These are phyloP conservation scores for Zosterops pallidus DNA, from an alignment of 2,113 vertebrate species.

Conservation along the genomic window DNA sequence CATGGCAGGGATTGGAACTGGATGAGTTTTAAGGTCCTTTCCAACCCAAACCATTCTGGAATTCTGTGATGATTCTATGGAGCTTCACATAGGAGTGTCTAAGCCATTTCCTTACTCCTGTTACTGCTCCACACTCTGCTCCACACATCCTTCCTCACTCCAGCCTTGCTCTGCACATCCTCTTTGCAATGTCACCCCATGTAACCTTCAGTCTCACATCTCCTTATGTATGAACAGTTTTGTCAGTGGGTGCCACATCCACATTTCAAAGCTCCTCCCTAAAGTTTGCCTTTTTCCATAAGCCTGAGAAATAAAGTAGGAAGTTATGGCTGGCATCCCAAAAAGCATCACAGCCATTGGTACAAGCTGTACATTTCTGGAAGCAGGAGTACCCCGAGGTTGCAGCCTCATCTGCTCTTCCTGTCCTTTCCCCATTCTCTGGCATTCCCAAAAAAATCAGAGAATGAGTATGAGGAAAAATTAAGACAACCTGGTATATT, in stretches of 20 bases:
- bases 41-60: not conserved
- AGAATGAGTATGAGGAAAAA: not conserved
- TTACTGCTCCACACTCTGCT: not conserved
- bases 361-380: not conserved
- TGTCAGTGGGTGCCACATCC: not conserved
- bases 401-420: not conserved
- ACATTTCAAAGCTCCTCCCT: not conserved
- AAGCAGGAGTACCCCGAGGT: rapidly evolving
- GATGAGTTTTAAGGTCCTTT: not conserved
- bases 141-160: not conserved
- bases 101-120: not conserved
- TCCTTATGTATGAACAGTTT: not conserved
- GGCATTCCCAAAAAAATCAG: not conserved
- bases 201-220: not conserved
- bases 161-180: not conserved
- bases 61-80: not conserved
- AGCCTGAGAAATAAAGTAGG: not conserved
- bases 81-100: rapidly evolving
- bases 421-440: not conserved
- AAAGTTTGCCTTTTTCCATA: not conserved
- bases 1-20: not conserved
- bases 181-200: not conserved
- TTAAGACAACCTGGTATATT: not conserved
- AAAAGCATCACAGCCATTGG: rapidly evolving
- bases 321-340: not conserved